Percentiles rank a stretch among this genome's conserved stretches.
Evolutionary conservation across 2,113 vertebrate genomes (phyloP).

Genomic region (Alaudala cheleensis): DNA sequence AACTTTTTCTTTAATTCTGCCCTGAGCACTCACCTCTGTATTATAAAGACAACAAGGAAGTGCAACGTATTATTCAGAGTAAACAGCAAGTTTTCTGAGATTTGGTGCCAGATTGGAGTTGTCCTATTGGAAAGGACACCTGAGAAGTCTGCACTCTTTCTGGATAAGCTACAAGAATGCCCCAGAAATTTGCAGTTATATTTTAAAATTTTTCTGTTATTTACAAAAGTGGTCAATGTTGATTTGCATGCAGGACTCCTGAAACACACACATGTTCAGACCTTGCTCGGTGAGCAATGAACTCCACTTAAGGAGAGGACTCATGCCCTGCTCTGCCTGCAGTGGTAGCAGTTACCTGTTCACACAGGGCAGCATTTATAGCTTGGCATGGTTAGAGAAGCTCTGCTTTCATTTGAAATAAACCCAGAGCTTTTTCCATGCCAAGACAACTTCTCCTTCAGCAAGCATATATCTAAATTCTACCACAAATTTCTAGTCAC

Average conservation of each 20-base stretch:
- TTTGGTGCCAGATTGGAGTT: not conserved
- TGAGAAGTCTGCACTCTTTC: not conserved
- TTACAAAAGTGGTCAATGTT: not conserved
- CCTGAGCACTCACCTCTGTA: not conserved
- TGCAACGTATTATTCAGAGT: not conserved
- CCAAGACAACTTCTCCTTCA: not conserved
- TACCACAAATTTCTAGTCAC: not conserved
- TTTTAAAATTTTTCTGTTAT: not conserved
- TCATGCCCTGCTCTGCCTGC: not conserved
- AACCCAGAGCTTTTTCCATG: not conserved
- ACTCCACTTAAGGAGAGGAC: not conserved
- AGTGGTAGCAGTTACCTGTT: not conserved
- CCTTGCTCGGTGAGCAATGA: rapidly evolving
- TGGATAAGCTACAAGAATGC: not conserved
- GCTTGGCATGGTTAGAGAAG: not conserved
- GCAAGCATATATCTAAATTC: not conserved
- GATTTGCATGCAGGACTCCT: not conserved
- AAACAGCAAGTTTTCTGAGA: not conserved
- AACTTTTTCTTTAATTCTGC: not conserved
- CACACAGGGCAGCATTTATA: not conserved
- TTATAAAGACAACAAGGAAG: rapidly evolving
- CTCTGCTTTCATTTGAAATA: not conserved
- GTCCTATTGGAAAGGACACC: not conserved
- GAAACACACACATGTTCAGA: rapidly evolving
- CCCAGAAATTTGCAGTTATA: not conserved